A percentile compares a stretch with the other conserved stretches of the same genome.
Evolutionary conservation across 1,140 invertebrate genomes (phyloP).

Genomic region (Hyles euphorbiae): DNA sequence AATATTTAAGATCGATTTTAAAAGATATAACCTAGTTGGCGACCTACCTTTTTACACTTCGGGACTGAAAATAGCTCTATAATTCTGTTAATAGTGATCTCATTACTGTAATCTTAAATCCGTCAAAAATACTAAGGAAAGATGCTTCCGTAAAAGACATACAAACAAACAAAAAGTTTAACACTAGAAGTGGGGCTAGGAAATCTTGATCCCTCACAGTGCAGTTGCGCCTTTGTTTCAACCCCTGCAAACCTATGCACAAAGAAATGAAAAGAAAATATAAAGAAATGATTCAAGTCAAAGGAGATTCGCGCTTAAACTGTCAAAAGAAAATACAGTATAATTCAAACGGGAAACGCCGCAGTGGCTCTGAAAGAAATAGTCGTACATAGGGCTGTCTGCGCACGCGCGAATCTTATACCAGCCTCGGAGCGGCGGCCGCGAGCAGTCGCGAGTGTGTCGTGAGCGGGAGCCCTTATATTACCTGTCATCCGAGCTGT

Average conservation of each 20-base stretch:
- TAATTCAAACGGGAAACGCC: constrained; percentile 27
- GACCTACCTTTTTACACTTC: too few relatives aligned
- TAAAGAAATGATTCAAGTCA: constrained; percentile 25
- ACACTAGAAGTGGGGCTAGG: neutral
- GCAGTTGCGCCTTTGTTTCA: constrained; percentile 12
- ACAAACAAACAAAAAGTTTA: constrained; percentile 1
- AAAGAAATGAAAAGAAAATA: constrained; percentile 8
- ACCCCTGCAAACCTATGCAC: constrained; percentile 5
- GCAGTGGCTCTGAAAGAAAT: constrained; percentile 21
- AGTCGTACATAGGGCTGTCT: constrained; percentile 10
- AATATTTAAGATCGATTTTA: too few relatives aligned
- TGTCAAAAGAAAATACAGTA: constrained; percentile 32
- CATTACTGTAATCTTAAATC: too few relatives aligned
- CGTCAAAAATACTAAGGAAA: too few relatives aligned
- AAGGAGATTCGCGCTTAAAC: constrained; percentile 25
- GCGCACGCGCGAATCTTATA: too few relatives aligned
- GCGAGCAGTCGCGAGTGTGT: constrained; percentile 10
- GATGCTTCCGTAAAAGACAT: neutral
- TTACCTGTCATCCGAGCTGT: neutral
- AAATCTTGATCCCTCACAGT: neutral
- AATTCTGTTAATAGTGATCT: too few relatives aligned
- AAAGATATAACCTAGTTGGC: too few relatives aligned
- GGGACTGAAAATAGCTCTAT: too few relatives aligned
- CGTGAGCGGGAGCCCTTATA: constrained; percentile 7
- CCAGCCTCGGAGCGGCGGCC: constrained; percentile 10